Base-by-base conservation (phyloP, 2,113 vertebrate genomes). In the Microcebus ravelobensis region DNA sequence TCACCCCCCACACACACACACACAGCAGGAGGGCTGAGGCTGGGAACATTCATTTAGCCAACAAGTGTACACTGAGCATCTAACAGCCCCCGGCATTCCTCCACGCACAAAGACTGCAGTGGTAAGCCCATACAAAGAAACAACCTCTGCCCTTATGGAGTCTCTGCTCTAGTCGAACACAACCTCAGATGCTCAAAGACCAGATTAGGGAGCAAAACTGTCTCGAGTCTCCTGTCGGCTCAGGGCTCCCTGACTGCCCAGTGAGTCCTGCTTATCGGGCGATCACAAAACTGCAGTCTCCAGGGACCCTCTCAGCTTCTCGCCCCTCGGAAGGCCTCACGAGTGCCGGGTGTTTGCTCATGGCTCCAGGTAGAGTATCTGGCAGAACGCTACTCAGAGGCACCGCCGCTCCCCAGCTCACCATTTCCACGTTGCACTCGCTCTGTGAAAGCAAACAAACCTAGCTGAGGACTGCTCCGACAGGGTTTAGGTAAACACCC, bases 381-480 rank as follows among this genome's bases (percentile, higher is more conserved):
- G 39, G 73, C 48, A 65, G 85, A 74, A 67, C 4, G 31, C 59
- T 13, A 11, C 6, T 39, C 0, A 63, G 34, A 77, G 61, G 34
- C 17, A 4, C 23, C 52, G 2, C 34, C 18, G 8, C 23, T n/a
- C 59, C 31, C 23, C 23, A 34, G 23, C 11, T 70, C 63, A 12
- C 63, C 15, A 25, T 48, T 84, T 57, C 70, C 39, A 39, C 0
- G 9, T 0, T 0, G 14, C 0, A 31, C 34, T 36, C 7, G 2
- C 50, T 45, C 71, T n/a, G 29, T 12, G 36, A 92, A 63, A 74
- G 73, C 63, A 74, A 87, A 48, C 17, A 27, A 85, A 48, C 2
- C 36, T 61, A 13, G 55, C 57, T 11, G 25, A 73, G 39, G 55
- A 50, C 34, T 20, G 15, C 39, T 21, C 79, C 29, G 9, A 21